phyloP scores from a whole-genome alignment of 2,888 invertebrate genomes.

The Oligia fasciuncula region DNA sequence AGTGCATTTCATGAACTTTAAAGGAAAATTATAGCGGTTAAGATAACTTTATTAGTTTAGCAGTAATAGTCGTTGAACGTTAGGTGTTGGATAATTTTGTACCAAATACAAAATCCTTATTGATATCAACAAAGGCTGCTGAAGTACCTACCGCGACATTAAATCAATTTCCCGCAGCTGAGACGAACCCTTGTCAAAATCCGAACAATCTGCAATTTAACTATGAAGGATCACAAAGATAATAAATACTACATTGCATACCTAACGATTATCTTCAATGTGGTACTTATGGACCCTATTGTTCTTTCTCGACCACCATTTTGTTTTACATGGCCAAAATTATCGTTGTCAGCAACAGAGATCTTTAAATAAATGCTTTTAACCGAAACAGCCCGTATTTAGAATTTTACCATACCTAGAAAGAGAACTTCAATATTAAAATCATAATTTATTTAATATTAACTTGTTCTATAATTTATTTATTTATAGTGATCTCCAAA shows the following conservation, averaged over 20 bases:
- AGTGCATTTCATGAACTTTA: no score
- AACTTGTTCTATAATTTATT: neutral
- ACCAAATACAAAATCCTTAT: no score
- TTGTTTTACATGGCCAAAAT: slow-evolving; percentile 1
- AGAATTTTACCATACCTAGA: neutral
- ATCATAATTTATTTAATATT: no score
- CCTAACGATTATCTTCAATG: slow-evolving; percentile 17
- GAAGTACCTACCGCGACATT: slow-evolving; percentile 32
- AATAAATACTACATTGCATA: slow-evolving; percentile 40
- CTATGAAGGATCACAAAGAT: slow-evolving; percentile 38
- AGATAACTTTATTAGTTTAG: no score
- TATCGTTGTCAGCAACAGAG: neutral
- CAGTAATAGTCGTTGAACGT: no score
- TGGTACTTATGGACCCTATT: slow-evolving; percentile 13
- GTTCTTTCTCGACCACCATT: slow-evolving; percentile 9
- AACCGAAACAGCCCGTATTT: neutral
- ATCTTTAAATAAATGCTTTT: neutral
- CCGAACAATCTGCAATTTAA: slow-evolving; percentile 50
- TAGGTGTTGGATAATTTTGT: no score
- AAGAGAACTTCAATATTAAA: neutral
- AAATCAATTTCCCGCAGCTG: slow-evolving; percentile 49
- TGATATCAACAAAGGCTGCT: slow-evolving; percentile 7
- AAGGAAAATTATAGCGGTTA: no score
- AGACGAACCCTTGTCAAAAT: slow-evolving; percentile 56
- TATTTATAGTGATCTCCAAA: no score